Base-by-base conservation (phyloP, 2,888 invertebrate genomes). In the Glomeris marginata region DNA sequence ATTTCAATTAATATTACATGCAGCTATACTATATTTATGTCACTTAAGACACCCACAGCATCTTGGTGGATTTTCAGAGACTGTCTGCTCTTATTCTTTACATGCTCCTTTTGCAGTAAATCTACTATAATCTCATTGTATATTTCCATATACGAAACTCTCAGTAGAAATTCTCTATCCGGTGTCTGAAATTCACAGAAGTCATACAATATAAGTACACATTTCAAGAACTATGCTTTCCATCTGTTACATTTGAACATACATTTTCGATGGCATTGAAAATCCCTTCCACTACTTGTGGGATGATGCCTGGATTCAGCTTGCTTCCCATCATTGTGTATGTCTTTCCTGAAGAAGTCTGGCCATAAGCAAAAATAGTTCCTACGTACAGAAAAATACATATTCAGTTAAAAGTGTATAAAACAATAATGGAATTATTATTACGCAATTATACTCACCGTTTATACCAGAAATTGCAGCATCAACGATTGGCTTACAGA, bases 341-440 rank as follows among this genome's bases (percentile, higher is more conserved):
- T 0, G 87, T 87, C 66, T 87, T 87, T 0, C 70, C 91, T 0
- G 87, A 87, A 1, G 86, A 83, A 3, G 88, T 90, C 66, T 90
- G 90, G 6, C 90, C 90, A 64, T 91, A 91, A 0, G 88, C 87
- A 69, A 91, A 86, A 56, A 91, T 79, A 0, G 90, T 90, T 1
- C 85, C 87, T 68, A 53, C n/a, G 56, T 54, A 47, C 43, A 51
- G 49, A 52, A 50, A 11, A 22, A 45, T 21, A n/a, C 6, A 15
- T 41, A 18, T 41, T 35, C n/a, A 38, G 16, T 13, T 2, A 22
- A 28, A 22, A 38, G 2, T 5, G 20, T 11, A 20, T 28, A 44
- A 48, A 11, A 40, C 16, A 43, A 49, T 36, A 20, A 5, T n/a
- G 21, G 6, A 47, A 20, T 11, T 45, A 22, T 16, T 41, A n/a